Conservation (phyloP, 53 echinoderm and acorn worm genomes). For the Paracentrotus lividus region DNA sequence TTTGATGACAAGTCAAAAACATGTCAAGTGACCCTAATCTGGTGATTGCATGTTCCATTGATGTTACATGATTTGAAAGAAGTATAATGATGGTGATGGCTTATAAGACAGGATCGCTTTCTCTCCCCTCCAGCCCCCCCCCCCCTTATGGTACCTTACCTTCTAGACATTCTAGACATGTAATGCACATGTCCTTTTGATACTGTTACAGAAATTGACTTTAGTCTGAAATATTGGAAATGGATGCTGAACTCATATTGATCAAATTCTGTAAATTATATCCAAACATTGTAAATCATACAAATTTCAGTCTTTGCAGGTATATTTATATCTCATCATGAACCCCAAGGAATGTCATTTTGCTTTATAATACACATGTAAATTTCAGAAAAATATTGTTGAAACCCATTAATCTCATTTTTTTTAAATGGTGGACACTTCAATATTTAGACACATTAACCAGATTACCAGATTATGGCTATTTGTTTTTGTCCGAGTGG, state of each 20-base stretch:
- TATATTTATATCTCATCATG: background rate
- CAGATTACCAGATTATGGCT: too few species aligned
- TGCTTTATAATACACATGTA: background rate
- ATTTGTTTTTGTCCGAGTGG: background rate
- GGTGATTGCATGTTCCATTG: background rate
- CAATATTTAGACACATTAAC: too few species aligned
- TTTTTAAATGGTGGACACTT: background rate
- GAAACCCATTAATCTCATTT: background rate
- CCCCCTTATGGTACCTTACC: too few species aligned
- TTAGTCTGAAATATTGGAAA: background rate
- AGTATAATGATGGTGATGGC: background rate
- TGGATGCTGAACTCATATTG: background rate
- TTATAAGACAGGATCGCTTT: too few species aligned
- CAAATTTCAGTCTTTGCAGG: background rate
- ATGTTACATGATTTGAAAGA: background rate
- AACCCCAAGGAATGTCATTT: background rate
- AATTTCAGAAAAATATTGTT: background rate
- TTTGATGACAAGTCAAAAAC: background rate
- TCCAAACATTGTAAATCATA: background rate
- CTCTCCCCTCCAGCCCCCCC: too few species aligned
- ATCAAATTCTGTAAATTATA: background rate
- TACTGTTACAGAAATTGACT: background rate
- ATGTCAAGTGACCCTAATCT: background rate
- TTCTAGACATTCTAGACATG: background rate
- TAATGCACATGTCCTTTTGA: background rate